Evolutionary conservation across 2,797 vertebrate species (phyloP).

Genomic region (Amblyopsis hoosieri): DNA sequence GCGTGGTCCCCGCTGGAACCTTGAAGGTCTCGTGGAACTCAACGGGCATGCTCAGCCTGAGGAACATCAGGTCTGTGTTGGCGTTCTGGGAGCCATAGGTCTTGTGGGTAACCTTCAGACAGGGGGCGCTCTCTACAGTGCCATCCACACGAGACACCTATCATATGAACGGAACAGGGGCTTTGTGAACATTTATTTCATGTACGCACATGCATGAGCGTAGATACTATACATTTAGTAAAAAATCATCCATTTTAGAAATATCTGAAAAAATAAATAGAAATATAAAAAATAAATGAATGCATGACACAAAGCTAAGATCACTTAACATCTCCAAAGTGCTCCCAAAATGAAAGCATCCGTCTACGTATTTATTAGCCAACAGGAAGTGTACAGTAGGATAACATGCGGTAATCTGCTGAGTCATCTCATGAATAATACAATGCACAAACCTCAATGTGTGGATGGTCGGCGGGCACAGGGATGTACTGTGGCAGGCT

Average conservation of each 20-base stretch:
- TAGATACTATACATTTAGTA: background rate
- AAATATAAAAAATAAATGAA: background rate
- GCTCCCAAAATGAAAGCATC: too few species aligned
- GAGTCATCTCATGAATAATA: background rate
- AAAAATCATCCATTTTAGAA: too few species aligned
- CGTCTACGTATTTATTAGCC: too few species aligned
- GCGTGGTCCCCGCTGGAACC: slow-evolving; percentile 84
- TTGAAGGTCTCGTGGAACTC: slow-evolving; percentile 92
- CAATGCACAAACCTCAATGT: slow-evolving; percentile 82
- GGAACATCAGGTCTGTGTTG: slow-evolving; percentile 87
- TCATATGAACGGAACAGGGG: background rate
- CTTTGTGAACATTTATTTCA: background rate
- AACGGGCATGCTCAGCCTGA: slow-evolving; percentile 90
- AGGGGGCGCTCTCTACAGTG: slow-evolving; percentile 90
- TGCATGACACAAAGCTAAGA: too few species aligned
- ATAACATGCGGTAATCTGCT: background rate
- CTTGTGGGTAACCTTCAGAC: slow-evolving; percentile 87
- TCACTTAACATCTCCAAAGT: too few species aligned
- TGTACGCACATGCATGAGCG: background rate
- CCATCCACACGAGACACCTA: slow-evolving; percentile 90
- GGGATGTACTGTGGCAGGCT: slow-evolving; percentile 89
- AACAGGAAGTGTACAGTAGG: too few species aligned
- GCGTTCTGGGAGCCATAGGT: slow-evolving; percentile 89
- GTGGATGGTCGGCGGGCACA: slow-evolving; percentile 84
- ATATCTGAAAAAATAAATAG: too few species aligned